Conservation (phyloP, 2,888 invertebrate species). For the Hemaris fuciformis region DNA sequence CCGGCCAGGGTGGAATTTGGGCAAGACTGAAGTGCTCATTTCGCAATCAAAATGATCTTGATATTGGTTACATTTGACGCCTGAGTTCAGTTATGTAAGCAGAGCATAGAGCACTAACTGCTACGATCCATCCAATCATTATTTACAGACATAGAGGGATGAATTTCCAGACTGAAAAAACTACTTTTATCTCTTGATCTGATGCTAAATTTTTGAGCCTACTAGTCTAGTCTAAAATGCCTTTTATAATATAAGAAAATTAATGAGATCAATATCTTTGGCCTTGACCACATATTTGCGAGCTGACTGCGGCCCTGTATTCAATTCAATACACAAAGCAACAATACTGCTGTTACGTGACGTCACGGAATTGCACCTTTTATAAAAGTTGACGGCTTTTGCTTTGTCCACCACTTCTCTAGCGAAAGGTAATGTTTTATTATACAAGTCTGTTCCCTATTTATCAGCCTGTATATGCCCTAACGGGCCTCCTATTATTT, state of each 20-base stretch:
- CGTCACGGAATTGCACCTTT: conserved; percentile 22
- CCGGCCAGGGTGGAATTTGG: conserved; percentile 16
- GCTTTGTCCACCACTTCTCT: background rate
- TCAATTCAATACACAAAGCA: conserved; percentile 33
- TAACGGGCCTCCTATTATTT: too few species aligned
- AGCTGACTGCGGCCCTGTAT: conserved; percentile 24
- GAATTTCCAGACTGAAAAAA: too few species aligned
- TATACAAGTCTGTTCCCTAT: background rate
- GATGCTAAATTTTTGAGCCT: too few species aligned
- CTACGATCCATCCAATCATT: too few species aligned
- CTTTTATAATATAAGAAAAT: background rate
- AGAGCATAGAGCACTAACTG: too few species aligned
- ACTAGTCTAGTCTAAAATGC: too few species aligned
- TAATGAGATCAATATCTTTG: conserved; percentile 20
- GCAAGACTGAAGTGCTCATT: conserved; percentile 14
- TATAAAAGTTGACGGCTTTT: conserved; percentile 25
- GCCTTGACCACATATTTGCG: background rate
- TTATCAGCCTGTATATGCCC: too few species aligned
- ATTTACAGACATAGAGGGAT: too few species aligned
- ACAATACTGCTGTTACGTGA: conserved; percentile 29
- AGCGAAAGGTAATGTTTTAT: background rate
- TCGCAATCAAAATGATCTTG: background rate
- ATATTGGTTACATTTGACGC: too few species aligned
- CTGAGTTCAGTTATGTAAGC: too few species aligned
- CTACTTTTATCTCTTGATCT: too few species aligned